Conservation (phyloP, 2,113 vertebrate species). For the Podilymbus podiceps region DNA sequence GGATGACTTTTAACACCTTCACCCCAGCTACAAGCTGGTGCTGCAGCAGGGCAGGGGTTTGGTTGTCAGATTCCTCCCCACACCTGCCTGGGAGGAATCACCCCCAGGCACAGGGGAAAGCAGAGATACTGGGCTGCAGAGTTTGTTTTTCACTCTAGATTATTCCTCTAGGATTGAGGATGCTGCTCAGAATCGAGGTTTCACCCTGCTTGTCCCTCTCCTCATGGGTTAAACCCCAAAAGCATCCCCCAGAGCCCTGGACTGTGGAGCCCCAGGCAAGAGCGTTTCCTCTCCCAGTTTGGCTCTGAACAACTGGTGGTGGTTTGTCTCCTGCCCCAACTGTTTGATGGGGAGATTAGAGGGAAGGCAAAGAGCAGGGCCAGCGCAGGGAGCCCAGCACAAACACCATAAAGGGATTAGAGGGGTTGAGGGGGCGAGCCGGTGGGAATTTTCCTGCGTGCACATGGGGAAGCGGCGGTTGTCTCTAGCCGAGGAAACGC, state of each 20-base stretch:
- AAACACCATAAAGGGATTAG: constrained; percentile 65
- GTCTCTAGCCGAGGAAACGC: rapidly evolving
- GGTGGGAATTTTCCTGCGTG: not conserved
- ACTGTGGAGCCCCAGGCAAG: rapidly evolving
- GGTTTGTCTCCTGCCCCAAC: not conserved
- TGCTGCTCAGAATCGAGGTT: rapidly evolving
- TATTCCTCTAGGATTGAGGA: not conserved
- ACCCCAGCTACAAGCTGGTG: not conserved
- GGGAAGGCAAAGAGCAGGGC: constrained; percentile 60
- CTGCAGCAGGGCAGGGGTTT: not conserved
- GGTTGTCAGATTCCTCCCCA: not conserved
- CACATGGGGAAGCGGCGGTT: not conserved
- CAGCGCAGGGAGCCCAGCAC: not conserved
- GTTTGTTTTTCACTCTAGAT: not conserved
- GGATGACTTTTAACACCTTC: not conserved
- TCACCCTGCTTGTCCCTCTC: not conserved
- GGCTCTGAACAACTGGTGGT: rapidly evolving
- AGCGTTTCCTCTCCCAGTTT: not conserved
- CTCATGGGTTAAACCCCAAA: not conserved
- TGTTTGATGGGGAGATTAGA: not conserved
- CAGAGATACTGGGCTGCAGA: not conserved
- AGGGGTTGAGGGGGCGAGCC: not conserved
- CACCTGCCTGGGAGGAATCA: not conserved
- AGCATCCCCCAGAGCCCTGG: not conserved
- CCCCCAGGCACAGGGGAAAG: not conserved